Base-by-base conservation (phyloP, 2,797 vertebrate genomes). In the Acridotheres tristis region DNA sequence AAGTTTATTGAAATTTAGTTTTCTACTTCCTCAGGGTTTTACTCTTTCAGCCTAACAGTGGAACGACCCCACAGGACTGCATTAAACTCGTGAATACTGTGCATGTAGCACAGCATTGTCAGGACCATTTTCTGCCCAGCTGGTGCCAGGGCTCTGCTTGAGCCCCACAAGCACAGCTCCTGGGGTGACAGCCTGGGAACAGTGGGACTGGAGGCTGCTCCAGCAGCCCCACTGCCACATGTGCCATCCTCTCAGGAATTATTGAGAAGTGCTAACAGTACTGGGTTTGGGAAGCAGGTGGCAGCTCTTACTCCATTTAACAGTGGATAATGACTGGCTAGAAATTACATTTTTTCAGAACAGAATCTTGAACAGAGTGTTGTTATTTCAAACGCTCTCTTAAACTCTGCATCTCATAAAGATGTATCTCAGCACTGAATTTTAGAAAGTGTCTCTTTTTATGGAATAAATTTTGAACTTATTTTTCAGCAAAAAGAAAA, bases 161-260 rank as follows among this genome's bases (percentile, higher is more conserved):
- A 43, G 4, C 10, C 25, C 30, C 50, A 26, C 38, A 57, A 27
- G 16, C 25, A 9, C 26, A 18, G 36, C 48, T 59, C 19, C 2
- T 1, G 30, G 11, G 19, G 14, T 26, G 30, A 11, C 2, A 3
- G 14, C 1, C 5, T 0, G 7, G 13, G 19, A 67, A 5, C 14
- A 23, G 45, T 3, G 7, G 54, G 25, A 30, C 40, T 40, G 57
- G 42, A 45, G 29, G 16, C 53, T 91, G 36, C 68, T 36, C 30
- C 69, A 30, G 20, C 29, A 78, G 29, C 26, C 29, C 45, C 32
- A 5, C 32, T 21, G 12, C 47, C 23, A 16, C 4, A 0, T 2
- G 15, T 36, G 40, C 8, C 59, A 55, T 54, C 36, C 45, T 66
- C 53, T 55, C 26, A 4, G 50, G 36, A 82, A 51, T 43, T 51